These are phyloP conservation scores for Euphydryas editha DNA, from an alignment of 2,888 invertebrate genomes.

Conservation along the genomic window DNA sequence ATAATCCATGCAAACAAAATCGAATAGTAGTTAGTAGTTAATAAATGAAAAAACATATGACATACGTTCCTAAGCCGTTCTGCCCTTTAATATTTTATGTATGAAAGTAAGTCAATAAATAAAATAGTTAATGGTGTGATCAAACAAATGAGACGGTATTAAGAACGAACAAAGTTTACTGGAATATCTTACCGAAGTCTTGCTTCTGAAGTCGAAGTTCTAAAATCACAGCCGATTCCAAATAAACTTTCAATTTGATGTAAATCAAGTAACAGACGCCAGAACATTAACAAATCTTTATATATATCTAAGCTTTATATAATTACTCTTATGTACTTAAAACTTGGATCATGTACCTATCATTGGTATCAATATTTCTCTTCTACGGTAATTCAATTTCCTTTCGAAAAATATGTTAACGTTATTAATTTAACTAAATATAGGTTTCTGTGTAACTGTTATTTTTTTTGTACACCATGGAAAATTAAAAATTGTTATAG, in stretches of 20 bases:
- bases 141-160: conserved; percentile 3
- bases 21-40: too few relatives aligned
- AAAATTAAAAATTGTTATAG: too few relatives aligned
- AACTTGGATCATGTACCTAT: neutral
- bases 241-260: conserved; percentile 7
- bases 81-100: too few relatives aligned
- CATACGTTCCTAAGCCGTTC: too few relatives aligned
- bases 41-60: too few relatives aligned
- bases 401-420: too few relatives aligned
- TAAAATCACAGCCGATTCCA: conserved; percentile 9
- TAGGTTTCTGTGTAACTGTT: too few relatives aligned
- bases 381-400: too few relatives aligned
- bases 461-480: too few relatives aligned
- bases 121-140: neutral
- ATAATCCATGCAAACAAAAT: too few relatives aligned
- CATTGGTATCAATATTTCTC: neutral
- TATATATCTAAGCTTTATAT: conserved; percentile 1
- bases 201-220: conserved; percentile 16
- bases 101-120: neutral
- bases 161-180: conserved; percentile 10
- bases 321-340: neutral
- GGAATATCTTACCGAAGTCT: conserved; percentile 14
- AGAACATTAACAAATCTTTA: conserved; percentile 12
- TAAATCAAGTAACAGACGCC: conserved; percentile 11
- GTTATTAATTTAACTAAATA: too few relatives aligned